Percentiles rank a stretch among this genome's conserved stretches.
Conservation (phyloP, 2,888 invertebrate species). For the Pyralis farinalis region DNA sequence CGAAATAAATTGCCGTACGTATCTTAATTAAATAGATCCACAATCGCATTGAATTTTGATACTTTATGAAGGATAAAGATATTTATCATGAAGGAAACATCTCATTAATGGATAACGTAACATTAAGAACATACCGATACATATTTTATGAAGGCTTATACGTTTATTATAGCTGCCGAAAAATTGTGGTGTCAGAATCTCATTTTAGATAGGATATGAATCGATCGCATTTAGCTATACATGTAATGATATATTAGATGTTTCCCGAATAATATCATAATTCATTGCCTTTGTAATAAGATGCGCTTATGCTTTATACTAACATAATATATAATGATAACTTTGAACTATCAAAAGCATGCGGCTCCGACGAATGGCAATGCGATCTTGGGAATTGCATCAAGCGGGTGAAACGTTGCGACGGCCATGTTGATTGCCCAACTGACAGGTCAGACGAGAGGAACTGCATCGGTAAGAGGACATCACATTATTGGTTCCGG, state of each 20-base stretch:
- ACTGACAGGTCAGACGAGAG: slow-evolving; percentile 87
- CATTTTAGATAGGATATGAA: no score
- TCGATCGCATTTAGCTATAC: no score
- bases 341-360: slow-evolving; percentile 69
- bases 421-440: slow-evolving; percentile 86
- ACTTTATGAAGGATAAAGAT: no score
- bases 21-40: slow-evolving; percentile 19
- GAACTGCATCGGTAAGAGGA: slow-evolving; percentile 81
- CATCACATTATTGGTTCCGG: background rate
- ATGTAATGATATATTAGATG: no score
- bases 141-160: no score
- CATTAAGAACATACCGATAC: no score
- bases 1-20: slow-evolving; percentile 84
- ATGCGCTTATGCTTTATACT: no score
- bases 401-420: slow-evolving; percentile 80
- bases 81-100: slow-evolving; percentile 11
- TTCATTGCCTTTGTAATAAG: no score
- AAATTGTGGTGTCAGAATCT: no score
- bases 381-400: slow-evolving; percentile 88
- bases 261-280: no score
- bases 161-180: no score
- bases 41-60: slow-evolving; percentile 1
- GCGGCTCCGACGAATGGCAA: slow-evolving; percentile 85
- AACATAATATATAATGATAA: slow-evolving; percentile 15
- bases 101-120: no score